phyloP scores from a whole-genome alignment of 2,888 invertebrate species.

The Clanis bilineata region DNA sequence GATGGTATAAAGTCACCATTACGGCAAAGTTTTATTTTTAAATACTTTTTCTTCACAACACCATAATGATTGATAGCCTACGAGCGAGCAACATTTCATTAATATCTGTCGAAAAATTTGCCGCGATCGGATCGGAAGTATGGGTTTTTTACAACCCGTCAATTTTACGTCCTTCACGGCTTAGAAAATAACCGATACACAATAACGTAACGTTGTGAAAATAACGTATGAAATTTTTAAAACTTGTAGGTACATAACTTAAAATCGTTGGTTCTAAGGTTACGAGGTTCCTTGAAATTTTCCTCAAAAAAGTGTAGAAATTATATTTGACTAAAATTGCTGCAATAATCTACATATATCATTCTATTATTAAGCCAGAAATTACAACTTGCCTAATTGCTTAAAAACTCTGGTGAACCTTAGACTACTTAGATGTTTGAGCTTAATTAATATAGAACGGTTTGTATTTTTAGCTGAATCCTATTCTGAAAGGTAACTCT shows the following conservation, averaged over 20 bases:
- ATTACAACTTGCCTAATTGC: too few relatives aligned
- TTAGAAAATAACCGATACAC: conserved; percentile 11
- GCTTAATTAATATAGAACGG: too few relatives aligned
- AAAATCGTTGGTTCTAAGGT: too few relatives aligned
- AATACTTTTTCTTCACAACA: conserved; percentile 45
- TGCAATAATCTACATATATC: too few relatives aligned
- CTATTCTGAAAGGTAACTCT: too few relatives aligned
- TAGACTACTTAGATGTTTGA: too few relatives aligned
- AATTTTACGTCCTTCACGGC: conserved; percentile 17
- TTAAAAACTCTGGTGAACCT: too few relatives aligned
- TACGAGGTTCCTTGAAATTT: too few relatives aligned
- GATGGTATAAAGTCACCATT: conserved; percentile 39
- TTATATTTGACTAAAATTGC: too few relatives aligned
- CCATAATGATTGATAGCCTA: conserved; percentile 70
- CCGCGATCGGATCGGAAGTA: conserved; percentile 56
- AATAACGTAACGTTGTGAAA: neutral
- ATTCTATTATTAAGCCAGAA: too few relatives aligned
- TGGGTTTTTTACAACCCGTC: conserved; percentile 45
- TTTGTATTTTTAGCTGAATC: too few relatives aligned
- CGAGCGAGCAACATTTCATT: conserved; percentile 66
- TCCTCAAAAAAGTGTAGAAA: too few relatives aligned
- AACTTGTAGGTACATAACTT: neutral
- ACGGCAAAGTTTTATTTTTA: conserved; percentile 51
- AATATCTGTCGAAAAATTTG: conserved; percentile 74
- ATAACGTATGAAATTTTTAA: neutral